phyloP scores from a whole-genome alignment of 2,113 vertebrate species.

The Isurus oxyrinchus region DNA sequence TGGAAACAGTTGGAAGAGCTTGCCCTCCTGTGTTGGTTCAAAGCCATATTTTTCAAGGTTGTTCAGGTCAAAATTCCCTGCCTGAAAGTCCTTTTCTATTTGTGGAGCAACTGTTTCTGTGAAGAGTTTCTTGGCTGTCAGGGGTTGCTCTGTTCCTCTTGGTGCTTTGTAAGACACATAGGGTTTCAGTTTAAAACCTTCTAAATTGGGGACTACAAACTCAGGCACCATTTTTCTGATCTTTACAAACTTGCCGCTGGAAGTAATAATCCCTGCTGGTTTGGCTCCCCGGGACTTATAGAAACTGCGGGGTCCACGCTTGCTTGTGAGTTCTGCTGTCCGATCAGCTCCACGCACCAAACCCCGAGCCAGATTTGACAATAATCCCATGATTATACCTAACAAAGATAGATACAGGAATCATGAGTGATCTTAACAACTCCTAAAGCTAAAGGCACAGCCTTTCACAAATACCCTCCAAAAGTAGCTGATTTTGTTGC shows the following conservation, averaged over 20 bases:
- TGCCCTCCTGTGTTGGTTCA: constrained; percentile 76
- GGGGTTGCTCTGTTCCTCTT: constrained; percentile 53
- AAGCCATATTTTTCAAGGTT: constrained; percentile 82
- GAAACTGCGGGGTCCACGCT: constrained; percentile 73
- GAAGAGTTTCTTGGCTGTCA: constrained; percentile 72
- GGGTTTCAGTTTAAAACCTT: constrained; percentile 74
- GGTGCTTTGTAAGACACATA: constrained; percentile 80
- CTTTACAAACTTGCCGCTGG: constrained; percentile 62
- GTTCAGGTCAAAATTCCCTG: constrained; percentile 57
- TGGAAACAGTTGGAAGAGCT: constrained; percentile 83
- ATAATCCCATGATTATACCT: constrained; percentile 68
- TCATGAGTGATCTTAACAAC: background rate
- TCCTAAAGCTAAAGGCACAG: background rate
- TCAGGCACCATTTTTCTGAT: constrained; percentile 72
- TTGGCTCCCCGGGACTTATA: constrained; percentile 69
- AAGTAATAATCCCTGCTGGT: constrained; percentile 54
- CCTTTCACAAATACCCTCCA: background rate
- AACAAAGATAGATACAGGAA: background rate
- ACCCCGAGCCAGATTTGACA: constrained; percentile 63
- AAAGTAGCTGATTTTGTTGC: background rate
- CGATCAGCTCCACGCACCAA: constrained; percentile 78
- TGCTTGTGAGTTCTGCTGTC: constrained; percentile 80
- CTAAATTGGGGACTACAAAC: constrained; percentile 73
- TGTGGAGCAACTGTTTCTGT: constrained; percentile 61
- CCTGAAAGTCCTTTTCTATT: constrained; percentile 69